Conservation (phyloP, 1,140 invertebrate species). For the Lepidotrigona ventralis region DNA sequence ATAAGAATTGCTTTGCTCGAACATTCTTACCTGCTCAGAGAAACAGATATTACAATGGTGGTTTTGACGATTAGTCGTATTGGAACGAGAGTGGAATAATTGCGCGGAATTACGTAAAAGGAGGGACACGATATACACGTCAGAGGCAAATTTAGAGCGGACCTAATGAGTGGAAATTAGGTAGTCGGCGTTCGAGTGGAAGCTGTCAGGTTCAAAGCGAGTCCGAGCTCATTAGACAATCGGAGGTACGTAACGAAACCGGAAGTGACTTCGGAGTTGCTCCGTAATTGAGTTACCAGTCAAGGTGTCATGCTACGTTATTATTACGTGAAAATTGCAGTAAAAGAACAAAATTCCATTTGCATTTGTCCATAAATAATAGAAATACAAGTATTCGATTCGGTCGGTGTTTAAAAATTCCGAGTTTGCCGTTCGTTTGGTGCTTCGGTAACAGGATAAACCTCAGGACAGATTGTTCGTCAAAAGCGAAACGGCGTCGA, state of each 20-base stretch:
- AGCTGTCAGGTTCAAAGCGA: constrained; percentile 14
- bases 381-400: too few relatives aligned
- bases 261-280: too few relatives aligned
- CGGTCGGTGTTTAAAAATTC: too few relatives aligned
- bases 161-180: constrained; percentile 17
- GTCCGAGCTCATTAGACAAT: constrained; percentile 7
- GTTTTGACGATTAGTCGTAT: background rate
- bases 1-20: too few relatives aligned
- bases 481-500: background rate
- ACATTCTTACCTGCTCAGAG: too few relatives aligned
- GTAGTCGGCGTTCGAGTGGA: background rate
- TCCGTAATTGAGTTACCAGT: too few relatives aligned
- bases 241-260: background rate
- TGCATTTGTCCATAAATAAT: too few relatives aligned
- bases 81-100: background rate
- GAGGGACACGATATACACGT: background rate
- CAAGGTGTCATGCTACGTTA: too few relatives aligned
- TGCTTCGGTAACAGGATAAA: background rate
- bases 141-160: background rate
- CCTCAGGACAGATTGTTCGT: background rate
- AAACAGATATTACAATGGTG: too few relatives aligned
- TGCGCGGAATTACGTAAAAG: background rate
- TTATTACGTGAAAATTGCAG: too few relatives aligned
- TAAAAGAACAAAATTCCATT: too few relatives aligned
- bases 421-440: too few relatives aligned